These are phyloP conservation scores for Leucoptera coffeella DNA, from an alignment of 2,888 invertebrate species.

Conservation along the genomic window DNA sequence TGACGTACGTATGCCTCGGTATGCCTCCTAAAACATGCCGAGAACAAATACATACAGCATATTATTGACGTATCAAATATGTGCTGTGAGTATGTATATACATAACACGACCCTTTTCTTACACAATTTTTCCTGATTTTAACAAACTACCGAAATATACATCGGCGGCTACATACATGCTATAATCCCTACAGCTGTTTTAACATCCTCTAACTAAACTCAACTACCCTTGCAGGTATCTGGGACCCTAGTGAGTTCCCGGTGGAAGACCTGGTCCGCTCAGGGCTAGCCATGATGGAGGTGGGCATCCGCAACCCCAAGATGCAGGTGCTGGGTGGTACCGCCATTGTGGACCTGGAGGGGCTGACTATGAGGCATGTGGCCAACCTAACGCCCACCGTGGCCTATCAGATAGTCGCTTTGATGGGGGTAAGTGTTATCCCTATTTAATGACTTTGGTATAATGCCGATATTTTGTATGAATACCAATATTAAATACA, in stretches of 20 bases:
- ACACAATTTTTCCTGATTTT: background rate
- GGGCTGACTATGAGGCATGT: constrained; percentile 24
- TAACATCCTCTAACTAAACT: background rate
- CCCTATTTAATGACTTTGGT: no score
- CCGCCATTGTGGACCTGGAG: constrained; percentile 25
- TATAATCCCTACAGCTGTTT: background rate
- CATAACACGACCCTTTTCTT: background rate
- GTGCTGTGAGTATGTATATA: background rate
- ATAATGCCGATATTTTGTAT: no score
- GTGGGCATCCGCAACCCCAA: constrained; percentile 29
- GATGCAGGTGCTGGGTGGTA: constrained; percentile 25
- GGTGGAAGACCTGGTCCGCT: constrained; percentile 23
- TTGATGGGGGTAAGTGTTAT: constrained; percentile 25
- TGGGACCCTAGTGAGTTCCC: constrained; percentile 34
- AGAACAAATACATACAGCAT: no score
- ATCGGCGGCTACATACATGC: background rate
- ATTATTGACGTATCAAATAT: background rate
- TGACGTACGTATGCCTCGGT: no score
- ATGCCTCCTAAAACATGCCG: no score
- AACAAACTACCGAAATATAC: background rate
- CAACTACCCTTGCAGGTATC: constrained; percentile 13
- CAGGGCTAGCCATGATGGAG: constrained; percentile 22
- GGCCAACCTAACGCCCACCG: constrained; percentile 24
- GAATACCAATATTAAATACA: no score
- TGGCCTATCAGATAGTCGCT: constrained; percentile 32